phyloP scores from a whole-genome alignment of 2,113 vertebrate species.

The Pristiophorus japonicus region DNA sequence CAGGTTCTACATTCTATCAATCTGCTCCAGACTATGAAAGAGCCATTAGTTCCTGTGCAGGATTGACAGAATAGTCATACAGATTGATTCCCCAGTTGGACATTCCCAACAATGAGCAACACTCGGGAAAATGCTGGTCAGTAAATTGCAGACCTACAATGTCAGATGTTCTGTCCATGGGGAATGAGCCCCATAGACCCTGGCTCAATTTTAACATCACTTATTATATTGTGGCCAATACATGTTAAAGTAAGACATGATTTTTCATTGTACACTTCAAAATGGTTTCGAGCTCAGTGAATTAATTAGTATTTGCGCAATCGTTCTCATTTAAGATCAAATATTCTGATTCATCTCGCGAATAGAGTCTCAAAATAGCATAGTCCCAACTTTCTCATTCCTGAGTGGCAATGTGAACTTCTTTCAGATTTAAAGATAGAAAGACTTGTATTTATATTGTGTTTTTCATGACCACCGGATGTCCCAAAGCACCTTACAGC shows the following conservation, averaged over 20 bases:
- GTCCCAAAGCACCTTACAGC: too few species aligned
- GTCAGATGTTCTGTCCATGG: too few species aligned
- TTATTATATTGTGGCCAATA: background rate
- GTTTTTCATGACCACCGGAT: too few species aligned
- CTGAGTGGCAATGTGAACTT: background rate
- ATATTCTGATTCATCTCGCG: background rate
- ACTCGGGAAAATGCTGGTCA: background rate
- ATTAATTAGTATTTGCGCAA: background rate
- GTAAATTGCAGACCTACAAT: background rate
- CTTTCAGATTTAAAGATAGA: background rate
- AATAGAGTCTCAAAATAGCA: background rate
- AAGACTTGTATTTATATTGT: too few species aligned
- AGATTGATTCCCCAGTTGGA: background rate
- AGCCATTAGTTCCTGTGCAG: background rate
- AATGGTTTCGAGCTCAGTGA: background rate
- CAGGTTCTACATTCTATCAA: background rate
- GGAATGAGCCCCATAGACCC: background rate
- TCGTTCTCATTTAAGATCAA: background rate
- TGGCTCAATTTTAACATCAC: background rate
- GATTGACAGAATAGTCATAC: background rate
- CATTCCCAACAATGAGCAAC: background rate
- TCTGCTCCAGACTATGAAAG: background rate
- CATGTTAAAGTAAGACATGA: too few species aligned
- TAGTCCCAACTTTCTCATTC: too few species aligned
- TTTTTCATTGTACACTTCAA: background rate